These are phyloP conservation scores for Urocynchramus pylzowi DNA, from an alignment of 2,113 vertebrate genomes.

Conservation along the genomic window DNA sequence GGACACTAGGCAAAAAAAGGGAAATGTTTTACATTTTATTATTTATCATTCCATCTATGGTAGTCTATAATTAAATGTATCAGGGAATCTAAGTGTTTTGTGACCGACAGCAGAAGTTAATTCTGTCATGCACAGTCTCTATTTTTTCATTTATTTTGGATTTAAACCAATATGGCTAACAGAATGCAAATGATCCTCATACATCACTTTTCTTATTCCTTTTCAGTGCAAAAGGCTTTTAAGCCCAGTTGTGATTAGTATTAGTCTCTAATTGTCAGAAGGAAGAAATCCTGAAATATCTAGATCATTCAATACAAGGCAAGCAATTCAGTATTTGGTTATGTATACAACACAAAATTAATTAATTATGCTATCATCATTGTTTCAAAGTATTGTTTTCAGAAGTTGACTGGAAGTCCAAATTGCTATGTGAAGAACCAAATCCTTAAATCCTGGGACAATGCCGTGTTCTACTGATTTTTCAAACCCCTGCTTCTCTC, in stretches of 20 bases:
- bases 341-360: background rate
- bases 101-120: background rate
- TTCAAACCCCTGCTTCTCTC: background rate
- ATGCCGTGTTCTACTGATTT: background rate
- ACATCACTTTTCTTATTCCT: background rate
- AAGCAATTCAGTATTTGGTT: background rate
- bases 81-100: background rate
- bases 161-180: background rate
- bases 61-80: background rate
- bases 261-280: background rate
- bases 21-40: background rate
- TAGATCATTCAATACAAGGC: background rate
- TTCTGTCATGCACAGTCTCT: background rate
- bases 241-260: background rate
- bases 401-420: background rate
- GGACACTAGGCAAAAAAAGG: conserved; percentile 82
- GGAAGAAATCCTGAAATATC: background rate
- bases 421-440: background rate
- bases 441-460: background rate
- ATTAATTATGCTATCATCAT: background rate
- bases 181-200: background rate
- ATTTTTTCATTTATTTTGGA: background rate
- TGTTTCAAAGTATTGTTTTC: background rate
- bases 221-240: background rate
- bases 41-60: background rate